phyloP scores from a whole-genome alignment of 2,797 vertebrate genomes.

The Myoxocephalus aenaeus region DNA sequence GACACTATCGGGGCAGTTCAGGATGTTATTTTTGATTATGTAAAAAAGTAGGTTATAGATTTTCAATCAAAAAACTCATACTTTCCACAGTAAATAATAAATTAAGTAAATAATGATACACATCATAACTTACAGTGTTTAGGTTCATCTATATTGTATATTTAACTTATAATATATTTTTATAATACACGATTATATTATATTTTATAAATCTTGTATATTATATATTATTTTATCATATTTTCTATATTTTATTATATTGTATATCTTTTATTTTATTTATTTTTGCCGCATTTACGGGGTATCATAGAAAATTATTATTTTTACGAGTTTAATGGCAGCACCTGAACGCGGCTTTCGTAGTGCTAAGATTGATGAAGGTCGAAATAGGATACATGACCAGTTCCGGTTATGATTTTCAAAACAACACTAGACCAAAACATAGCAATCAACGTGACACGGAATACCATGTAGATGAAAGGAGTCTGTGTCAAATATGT shows the following conservation, averaged over 20 bases:
- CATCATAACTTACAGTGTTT: background rate
- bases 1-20: background rate
- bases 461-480: fast-evolving
- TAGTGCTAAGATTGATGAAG: slow-evolving; percentile 3
- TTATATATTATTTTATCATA: background rate
- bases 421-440: background rate
- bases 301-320: fast-evolving
- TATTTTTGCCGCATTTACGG: background rate
- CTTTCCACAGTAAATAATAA: background rate
- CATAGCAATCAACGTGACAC: fast-evolving
- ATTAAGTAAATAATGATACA: background rate
- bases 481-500: fast-evolving
- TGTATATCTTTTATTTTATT: too few relatives aligned
- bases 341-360: slow-evolving; percentile 45
- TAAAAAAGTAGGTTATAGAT: background rate
- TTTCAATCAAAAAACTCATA: background rate
- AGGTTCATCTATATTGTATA: background rate
- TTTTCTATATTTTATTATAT: too few relatives aligned
- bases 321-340: slow-evolving; percentile 29
- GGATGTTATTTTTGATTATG: background rate
- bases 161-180: background rate
- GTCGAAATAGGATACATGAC: background rate
- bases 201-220: too few relatives aligned
- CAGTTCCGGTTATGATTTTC: slow-evolving; percentile 6
- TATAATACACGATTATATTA: too few relatives aligned